Evolutionary conservation across 2,888 invertebrate species (phyloP), one percentile per base, ranked within the genome.

Genomic region (Helleia helle): DNA sequence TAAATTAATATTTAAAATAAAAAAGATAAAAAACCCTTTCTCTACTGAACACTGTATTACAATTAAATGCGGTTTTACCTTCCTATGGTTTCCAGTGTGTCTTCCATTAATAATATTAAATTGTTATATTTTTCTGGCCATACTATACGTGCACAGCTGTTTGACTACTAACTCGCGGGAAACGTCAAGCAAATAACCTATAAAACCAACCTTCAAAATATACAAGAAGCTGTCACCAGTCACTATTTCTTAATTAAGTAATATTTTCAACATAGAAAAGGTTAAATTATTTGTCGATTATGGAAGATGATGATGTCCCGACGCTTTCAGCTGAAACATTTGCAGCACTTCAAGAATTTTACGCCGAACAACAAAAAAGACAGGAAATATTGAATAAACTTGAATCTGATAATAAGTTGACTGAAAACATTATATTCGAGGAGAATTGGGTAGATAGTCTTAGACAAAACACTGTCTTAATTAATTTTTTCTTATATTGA

Each of bases 291-390:
- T n/a, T n/a, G n/a, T n/a, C n/a, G n/a, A n/a, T n/a, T n/a, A n/a
- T n/a, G n/a, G 80, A 83, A 7, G 89, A 89, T 36, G 90, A 90
- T 46, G 91, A 93, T 51, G 71, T 86, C 1, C 88, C 90, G 0
- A 65, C 86, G 31, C 76, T 95, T 36, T 91, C 93, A 2, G 86
- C 88, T 0, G 90, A 90, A 56, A 91, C 95, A 0, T 87, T 93
- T 48, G 86, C 87, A 39, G 93, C 92, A 1, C 76, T 95, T 0
- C 89, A 92, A 55, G 91, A 94, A 69, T 95, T 95, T 77, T 90
- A 93, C 29, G 60, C 70, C 2, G 93, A 94, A 62, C 91, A 91
- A 64, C 76, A 88, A 31, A 87, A 89, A 55, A 73, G 88, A 29
- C 88, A 90, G 54, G 86, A 86, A 46, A 84, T 87, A 49, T 72